Base-by-base conservation (phyloP, 2,888 invertebrate species). In the Acanthosepion lycidas region DNA sequence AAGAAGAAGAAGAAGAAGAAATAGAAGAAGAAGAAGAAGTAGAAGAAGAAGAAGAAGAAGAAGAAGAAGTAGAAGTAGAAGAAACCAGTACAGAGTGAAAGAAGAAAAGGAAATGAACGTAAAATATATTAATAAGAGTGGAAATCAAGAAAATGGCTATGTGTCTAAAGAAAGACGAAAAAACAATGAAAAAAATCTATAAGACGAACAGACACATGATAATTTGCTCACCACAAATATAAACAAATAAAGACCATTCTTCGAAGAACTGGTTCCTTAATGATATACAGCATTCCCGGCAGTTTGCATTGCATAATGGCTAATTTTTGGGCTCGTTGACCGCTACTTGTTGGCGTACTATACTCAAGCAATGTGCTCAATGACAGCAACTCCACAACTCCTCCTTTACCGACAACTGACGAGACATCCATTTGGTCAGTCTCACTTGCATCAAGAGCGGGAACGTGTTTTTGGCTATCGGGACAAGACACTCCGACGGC, bases 171-270 rank as follows among this genome's bases (percentile, higher is more conserved):
- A 42, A 42, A 42, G 42, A 42, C 42, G 42, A 42, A 42, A 42
- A 42, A 42, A 1, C 42, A 42, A 3, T 3, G 42, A 42, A 1
- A 42, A 33, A 42, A 42, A 42, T 42, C 42, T 42, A 42, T 42
- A 42, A 42, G 42, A 42, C 42, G 42, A 42, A 42, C 42, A 42
- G 42, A 42, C 42, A 42, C 42, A 42, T 12, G n/a, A 9, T 78
- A 12, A 26, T 26, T 18, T 51, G n/a, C 93, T 93, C 53, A 93
- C 93, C 93, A 93, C n/a, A 93, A 53, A 93, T 93, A 93, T 93
- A 93, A 93, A 28, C 93, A 93, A 93, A 93, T 93, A 12, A 93
- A 93, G 53, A 93, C 93, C 1, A 93, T 93, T 93, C 93, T 26
- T 15, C 93, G 93, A 18, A 93, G 53, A 49, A 93, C 93, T 23